phyloP scores from a whole-genome alignment of 2,113 vertebrate species.

The Festucalex cinctus region DNA sequence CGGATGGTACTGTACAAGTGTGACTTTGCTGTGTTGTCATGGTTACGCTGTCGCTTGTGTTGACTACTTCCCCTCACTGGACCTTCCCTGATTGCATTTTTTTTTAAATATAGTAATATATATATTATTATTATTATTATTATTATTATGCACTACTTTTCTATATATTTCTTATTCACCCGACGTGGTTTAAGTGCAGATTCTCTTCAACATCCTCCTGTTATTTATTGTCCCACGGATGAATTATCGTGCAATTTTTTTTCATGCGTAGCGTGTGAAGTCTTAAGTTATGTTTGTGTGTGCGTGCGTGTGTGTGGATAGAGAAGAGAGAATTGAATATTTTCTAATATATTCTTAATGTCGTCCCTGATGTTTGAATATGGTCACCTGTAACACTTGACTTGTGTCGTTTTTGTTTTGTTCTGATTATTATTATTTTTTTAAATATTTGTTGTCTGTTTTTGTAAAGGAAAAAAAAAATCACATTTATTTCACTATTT shows the following conservation, averaged over 20 bases:
- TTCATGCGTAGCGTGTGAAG: conserved; percentile 75
- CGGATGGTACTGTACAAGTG: conserved; percentile 84
- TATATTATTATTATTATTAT: conserved; percentile 49
- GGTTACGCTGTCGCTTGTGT: conserved; percentile 44
- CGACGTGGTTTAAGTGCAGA: conserved; percentile 32
- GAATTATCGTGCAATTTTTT: conserved; percentile 79
- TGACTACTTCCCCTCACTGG: conserved; percentile 51
- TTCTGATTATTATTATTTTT: no score
- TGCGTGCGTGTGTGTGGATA: conserved; percentile 76
- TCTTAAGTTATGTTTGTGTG: conserved; percentile 57
- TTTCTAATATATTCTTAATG: conserved; percentile 60
- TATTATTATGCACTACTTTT: conserved; percentile 82
- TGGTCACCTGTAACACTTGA: conserved; percentile 71
- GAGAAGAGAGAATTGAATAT: conserved; percentile 73
- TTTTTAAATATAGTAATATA: conserved; percentile 71
- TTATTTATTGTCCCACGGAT: conserved; percentile 84
- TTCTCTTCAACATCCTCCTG: conserved; percentile 35
- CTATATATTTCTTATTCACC: conserved; percentile 58
- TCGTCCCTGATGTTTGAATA: conserved; percentile 51
- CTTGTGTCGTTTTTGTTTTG: conserved; percentile 81
- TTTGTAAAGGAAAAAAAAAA: conserved; percentile 74
- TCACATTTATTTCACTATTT: conserved; percentile 99
- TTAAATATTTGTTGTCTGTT: conserved; percentile 77
- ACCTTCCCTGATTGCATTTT: conserved; percentile 76
- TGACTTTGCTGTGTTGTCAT: conserved; percentile 51